phyloP scores from a whole-genome alignment of 2,113 vertebrate genomes.

The Nibea coibor region DNA sequence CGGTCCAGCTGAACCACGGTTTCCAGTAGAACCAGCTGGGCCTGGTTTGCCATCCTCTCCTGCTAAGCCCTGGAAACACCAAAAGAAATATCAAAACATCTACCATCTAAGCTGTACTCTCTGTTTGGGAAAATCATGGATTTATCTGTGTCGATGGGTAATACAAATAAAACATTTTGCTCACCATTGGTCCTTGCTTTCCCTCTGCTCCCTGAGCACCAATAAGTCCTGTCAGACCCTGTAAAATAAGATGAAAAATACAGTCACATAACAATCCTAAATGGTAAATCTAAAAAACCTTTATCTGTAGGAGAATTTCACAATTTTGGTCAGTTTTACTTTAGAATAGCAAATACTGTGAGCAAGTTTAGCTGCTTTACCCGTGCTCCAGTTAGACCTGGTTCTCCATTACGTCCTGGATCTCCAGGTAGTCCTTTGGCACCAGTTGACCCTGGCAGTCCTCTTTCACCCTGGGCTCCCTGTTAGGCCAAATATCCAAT shows the following conservation, averaged over 20 bases:
- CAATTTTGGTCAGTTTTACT: too few relatives aligned
- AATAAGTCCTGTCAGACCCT: conserved; percentile 94
- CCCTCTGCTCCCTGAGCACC: conserved; percentile 94
- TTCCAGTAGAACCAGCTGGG: conserved; percentile 89
- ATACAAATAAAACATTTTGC: neutral
- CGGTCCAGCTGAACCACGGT: conserved; percentile 88
- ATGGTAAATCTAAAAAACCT: too few relatives aligned
- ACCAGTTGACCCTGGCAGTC: conserved; percentile 87
- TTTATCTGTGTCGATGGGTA: neutral
- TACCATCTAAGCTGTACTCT: neutral
- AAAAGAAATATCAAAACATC: neutral
- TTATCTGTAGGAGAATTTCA: too few relatives aligned
- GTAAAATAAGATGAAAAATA: conserved; percentile 15
- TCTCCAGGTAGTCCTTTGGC: conserved; percentile 93
- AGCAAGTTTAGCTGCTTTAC: conserved; percentile 79
- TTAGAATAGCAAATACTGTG: too few relatives aligned
- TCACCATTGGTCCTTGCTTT: conserved; percentile 93
- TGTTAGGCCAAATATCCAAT: conserved; percentile 58
- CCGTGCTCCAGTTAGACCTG: conserved; percentile 94
- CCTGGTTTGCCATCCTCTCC: conserved; percentile 96
- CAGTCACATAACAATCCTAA: neutral
- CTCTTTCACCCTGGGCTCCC: conserved; percentile 95
- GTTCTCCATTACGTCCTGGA: conserved; percentile 92
- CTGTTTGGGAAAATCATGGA: neutral
- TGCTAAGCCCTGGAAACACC: conserved; percentile 85